Percentiles rank a stretch among this genome's conserved stretches.
phyloP scores from a whole-genome alignment of 2,888 invertebrate genomes.

The Saturnia japonica region DNA sequence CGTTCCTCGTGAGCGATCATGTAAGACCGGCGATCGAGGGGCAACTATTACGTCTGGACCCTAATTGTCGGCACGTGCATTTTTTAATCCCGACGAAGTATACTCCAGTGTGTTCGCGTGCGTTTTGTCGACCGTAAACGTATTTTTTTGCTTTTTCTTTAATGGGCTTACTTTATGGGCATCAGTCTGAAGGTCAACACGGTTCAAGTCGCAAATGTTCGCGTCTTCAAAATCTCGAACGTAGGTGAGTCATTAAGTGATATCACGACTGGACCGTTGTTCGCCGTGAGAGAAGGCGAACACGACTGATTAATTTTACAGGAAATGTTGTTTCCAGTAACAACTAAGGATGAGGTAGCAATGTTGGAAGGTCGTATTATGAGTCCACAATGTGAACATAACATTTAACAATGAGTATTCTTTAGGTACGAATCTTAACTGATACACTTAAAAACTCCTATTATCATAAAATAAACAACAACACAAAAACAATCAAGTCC shows the following conservation, averaged over 20 bases:
- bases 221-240: constrained; percentile 57
- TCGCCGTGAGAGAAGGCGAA: constrained; percentile 48
- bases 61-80: constrained; percentile 77
- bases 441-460: no score
- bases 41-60: constrained; percentile 54
- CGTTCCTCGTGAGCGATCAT: constrained; percentile 66
- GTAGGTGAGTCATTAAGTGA: constrained; percentile 64
- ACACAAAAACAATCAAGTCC: no score
- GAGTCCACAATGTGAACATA: constrained; percentile 13
- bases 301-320: constrained; percentile 28
- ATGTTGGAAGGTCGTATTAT: constrained; percentile 38
- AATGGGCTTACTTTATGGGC: constrained; percentile 59
- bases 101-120: constrained; percentile 62
- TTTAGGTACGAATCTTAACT: background rate
- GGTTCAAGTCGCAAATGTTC: constrained; percentile 55
- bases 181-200: constrained; percentile 61
- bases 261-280: constrained; percentile 62
- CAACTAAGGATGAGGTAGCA: constrained; percentile 32
- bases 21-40: constrained; percentile 50
- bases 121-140: constrained; percentile 47
- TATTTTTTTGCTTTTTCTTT: constrained; percentile 61
- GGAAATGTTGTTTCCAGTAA: constrained; percentile 38
- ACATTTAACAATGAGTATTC: background rate
- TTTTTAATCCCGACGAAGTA: constrained; percentile 54
- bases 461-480: no score